Evolutionary conservation across 2,797 vertebrate genomes (phyloP), one percentile per base, ranked within the genome.

Genomic region (Esox masquinongy): DNA sequence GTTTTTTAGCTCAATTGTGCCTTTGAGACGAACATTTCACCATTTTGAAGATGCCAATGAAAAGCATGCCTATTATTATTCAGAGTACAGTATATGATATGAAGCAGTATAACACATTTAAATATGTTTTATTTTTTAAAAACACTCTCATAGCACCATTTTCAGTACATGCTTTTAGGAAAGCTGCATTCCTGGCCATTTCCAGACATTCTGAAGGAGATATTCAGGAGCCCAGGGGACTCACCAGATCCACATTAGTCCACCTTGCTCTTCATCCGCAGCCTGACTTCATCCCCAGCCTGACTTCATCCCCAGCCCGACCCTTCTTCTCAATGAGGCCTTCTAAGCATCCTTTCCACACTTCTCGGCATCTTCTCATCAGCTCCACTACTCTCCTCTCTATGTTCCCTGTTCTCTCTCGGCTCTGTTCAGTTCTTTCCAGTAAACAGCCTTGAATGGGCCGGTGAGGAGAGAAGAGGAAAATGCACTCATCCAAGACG

Each of bases 1-100:
- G 82, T 90, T 88, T 88, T 88, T 90, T 47, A 87, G 85, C 83
- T 90, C 82, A 85, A 83, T 87, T 86, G 80, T 80, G 49, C 24
- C 26, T 53, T 34, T 12, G 24, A 51, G 26, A 26, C 16, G 0
- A 31, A 51, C 6, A 31, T 31, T 17, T 34, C 49, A 17, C 49
- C 0, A 29, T 31, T 29, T 50, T 34, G 49, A 71, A 53, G 69
- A 29, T 71, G 69, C 29, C 49, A 34, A 53, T 71, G 36, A 70
- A 70, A 36, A 70, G 36, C 68, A 8, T 8, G n/a, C 11, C 56
- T 61, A 61, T 61, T 24, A 61, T 61, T 24, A 61, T 61, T 22
- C 56, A 61, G 19, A n/a, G 24, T 61, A 24, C 24, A 61, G 24
- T 61, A 61, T 24, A 61, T 61, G 56, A 24, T 24, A 56, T n/a